Evolutionary conservation across 2,888 invertebrate genomes (phyloP), one percentile per base, ranked within the genome.

Genomic region (Drosophila picticornis): DNA sequence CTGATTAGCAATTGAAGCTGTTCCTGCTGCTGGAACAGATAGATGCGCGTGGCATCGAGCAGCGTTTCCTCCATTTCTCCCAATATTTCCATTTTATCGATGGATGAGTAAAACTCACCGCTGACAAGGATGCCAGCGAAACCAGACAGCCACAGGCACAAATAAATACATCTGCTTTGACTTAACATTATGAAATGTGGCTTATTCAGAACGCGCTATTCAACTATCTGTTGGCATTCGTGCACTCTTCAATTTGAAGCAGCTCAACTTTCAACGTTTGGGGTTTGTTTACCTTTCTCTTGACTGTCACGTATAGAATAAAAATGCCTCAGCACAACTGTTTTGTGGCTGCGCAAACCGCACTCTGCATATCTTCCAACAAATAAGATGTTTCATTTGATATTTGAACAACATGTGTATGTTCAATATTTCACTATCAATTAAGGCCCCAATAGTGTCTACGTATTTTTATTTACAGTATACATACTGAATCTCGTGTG

Each of bases 101-200:
- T 72, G 1, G 91, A 90, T 34, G 92, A 91, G 58, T 88, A 91
- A 48, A 83, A 90, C 62, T 91, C 92, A 9, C 65, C 84, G 0
- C 16, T 48, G 25, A 34, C 69, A 5, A 52, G 29, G 36, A 50
- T 13, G 25, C 43, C 32, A 32, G 13, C 16, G 32, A 32, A 22
- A 1, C 51, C 40, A 19, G 32, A 27, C 5, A 73, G 25, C 52
- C 65, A 3, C 53, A 75, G 25, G 6, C 60, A 43, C 7, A 7
- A 11, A 25, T 31, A 55, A 31, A 55, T 38, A 27, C 51, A 48
- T 31, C 29, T 46, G 19, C n/a, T 32, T 4, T 53, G 56, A 34
- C n/a, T 40, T 10, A 57, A 31, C 90, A 84, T 90, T 55, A 4
- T 61, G n/a, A n/a, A n/a, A n/a, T n/a, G n/a, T n/a, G n/a, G n/a